Evolutionary conservation across 2,888 invertebrate species (phyloP), one percentile per base, ranked within the genome.

Genomic region (Tanytarsus gracilentus): DNA sequence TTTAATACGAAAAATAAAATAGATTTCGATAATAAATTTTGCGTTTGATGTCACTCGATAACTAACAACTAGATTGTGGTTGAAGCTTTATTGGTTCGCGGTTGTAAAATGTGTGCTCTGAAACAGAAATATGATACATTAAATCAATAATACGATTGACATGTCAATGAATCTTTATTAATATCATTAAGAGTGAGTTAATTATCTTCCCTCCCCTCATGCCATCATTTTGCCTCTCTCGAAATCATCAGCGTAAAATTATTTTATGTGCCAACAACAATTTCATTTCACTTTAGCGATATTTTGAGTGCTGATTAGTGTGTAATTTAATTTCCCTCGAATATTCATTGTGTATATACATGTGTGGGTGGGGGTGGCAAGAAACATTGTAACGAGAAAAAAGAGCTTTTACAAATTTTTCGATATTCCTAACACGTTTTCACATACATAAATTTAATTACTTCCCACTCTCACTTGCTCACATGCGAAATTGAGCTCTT

Each of bases 21-120:
- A 29, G 18, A 51, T 30, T 51, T 29, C 25, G 51, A 30, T 51
- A 16, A 30, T 30, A 21, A 51, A 51, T 14, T 48, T 30, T 44
- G 21, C 8, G 21, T 23, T 44, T 11, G 3, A 30, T 51, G 21
- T 30, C 51, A 51, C 51, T 18, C 49, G 11, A 51, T 51, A 30
- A 30, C 51, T 51, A 51, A 51, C 51, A 51, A 51, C 51, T 51
- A 51, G 51, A 51, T 51, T 51, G 51, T 51, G 51, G 51, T 51
- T 51, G 16, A 9, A 18, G 21, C 29, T 51, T 51, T 18, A 51
- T 29, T 29, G 51, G 51, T 44, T 21, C 23, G 44, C 6, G 44
- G 44, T 23, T 11, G 23, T 18, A 33, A 4, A 48, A 39, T 39
- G 39, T 39, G 39, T n/a, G n/a, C n/a, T n/a, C n/a, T n/a, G 16